Conservation (phyloP, 2,113 vertebrate genomes). For the Erpornis zantholeuca region DNA sequence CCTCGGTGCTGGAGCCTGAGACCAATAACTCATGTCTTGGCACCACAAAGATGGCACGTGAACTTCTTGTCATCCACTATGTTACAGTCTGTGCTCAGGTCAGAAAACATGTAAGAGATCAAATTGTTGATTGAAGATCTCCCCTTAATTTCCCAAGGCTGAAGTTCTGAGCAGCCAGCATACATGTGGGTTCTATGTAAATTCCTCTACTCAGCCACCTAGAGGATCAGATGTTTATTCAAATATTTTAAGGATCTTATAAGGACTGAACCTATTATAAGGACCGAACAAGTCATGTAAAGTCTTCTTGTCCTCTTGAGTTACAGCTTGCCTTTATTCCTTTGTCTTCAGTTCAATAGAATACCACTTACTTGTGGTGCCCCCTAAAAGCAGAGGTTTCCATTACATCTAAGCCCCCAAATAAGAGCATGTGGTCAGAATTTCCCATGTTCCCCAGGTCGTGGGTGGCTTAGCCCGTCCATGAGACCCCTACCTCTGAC, state of each 20-base stretch:
- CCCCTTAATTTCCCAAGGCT: rapidly evolving
- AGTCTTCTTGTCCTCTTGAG: not conserved
- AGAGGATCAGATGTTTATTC: not conserved
- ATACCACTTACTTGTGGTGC: not conserved
- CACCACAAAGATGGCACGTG: not conserved
- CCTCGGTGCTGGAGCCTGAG: not conserved
- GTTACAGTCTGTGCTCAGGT: not conserved
- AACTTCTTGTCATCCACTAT: not conserved
- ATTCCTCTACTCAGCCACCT: not conserved
- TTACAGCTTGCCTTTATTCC: not conserved
- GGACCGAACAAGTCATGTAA: not conserved
- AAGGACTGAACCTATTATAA: not conserved
- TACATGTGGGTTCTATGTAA: not conserved
- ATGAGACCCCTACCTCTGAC: too few relatives aligned
- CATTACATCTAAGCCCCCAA: too few relatives aligned
- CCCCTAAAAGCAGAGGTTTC: too few relatives aligned
- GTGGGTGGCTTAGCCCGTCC: too few relatives aligned
- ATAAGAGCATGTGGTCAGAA: too few relatives aligned
- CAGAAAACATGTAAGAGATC: not conserved
- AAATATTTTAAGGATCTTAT: not conserved
- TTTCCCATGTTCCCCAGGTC: too few relatives aligned
- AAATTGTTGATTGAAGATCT: not conserved
- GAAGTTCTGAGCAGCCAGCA: not conserved
- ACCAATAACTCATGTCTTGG: not conserved
- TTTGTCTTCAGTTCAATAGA: not conserved